Evolutionary conservation across 1,140 invertebrate species (phyloP), one percentile per base, ranked within the genome.

Genomic region (Asobara japonica): DNA sequence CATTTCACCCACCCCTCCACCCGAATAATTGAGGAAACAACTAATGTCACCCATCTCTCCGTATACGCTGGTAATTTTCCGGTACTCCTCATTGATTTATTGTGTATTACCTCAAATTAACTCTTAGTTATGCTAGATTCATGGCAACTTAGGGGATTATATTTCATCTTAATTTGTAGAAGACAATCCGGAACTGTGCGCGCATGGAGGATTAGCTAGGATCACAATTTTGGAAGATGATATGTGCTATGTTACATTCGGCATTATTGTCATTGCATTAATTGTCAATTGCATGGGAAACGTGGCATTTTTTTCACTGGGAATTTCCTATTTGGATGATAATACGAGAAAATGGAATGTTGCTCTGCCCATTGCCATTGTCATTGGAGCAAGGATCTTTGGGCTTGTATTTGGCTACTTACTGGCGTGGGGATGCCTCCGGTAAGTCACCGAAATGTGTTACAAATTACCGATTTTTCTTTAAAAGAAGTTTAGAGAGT

Each of bases 321-420:
- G 91, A 1, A 84, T 93, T 16, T 90, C 91, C 2, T 93, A 93
- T 78, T 87, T 93, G 27, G 91, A 93, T 72, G 92, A 93, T 74
- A 92, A 92, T 76, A 90, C 91, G 0, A 87, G 90, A 64, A 89
- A 86, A 69, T 86, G 88, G 45, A 88, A 91, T 48, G 88, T 90
- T 18, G 86, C 91, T 5, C 77, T 83, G 10, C 88, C 88, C 16
- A 80, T 90, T 18, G 85, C 86, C 22, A 36, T 88, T 6, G 66
- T 84, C 7, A 65, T 89, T 2, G 79, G 83, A 3, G 76, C 80
- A 2, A 84, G 80, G 69, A 71, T 88, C 45, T 27, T 88, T 0
- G 88, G 88, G 27, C 67, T 83, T 30, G 76, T 88, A 51, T 64
- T 86, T 5, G 88, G 88, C 25, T 82, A 84, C 7, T 69, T 88